Conservation (phyloP, 2,888 invertebrate genomes). For the Heliconius hortense region DNA sequence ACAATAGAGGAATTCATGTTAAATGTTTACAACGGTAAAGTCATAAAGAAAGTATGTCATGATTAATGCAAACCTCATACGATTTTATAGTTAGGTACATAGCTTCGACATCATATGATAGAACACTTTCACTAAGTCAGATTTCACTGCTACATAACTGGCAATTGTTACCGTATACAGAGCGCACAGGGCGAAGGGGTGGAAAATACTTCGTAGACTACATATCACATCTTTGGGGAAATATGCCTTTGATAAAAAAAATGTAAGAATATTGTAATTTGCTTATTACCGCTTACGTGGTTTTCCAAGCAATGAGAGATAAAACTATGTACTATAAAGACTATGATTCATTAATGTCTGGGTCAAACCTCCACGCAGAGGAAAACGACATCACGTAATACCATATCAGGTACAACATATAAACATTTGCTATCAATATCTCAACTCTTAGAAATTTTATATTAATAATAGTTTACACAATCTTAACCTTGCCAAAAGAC, state of each 20-base stretch:
- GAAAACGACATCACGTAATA: constrained; percentile 41
- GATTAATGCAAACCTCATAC: constrained; percentile 44
- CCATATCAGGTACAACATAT: constrained; percentile 25
- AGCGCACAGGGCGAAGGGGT: constrained; percentile 50
- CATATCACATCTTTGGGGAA: not conserved
- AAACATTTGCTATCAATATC: constrained; percentile 35
- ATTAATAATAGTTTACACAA: constrained; percentile 49
- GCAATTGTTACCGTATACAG: constrained; percentile 50
- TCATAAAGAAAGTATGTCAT: constrained; percentile 44
- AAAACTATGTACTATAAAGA: constrained; percentile 35
- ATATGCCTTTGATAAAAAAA: not conserved
- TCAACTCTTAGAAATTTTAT: constrained; percentile 24
- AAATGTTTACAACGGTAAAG: constrained; percentile 39
- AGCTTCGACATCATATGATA: constrained; percentile 43
- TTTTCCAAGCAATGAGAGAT: constrained; percentile 34
- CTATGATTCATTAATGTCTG: constrained; percentile 46
- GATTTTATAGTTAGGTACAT: constrained; percentile 42
- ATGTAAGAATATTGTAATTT: not conserved
- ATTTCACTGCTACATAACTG: constrained; percentile 71
- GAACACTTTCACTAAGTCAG: constrained; percentile 70
- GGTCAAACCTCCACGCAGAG: constrained; percentile 40
- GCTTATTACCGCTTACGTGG: constrained; percentile 19
- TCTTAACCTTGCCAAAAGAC: constrained; percentile 45
- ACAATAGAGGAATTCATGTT: constrained; percentile 15
- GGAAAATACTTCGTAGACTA: constrained; percentile 10